Percentiles rank a stretch among this genome's conserved stretches.
phyloP scores from a whole-genome alignment of 2,113 vertebrate genomes.

The Misgurnus anguillicaudatus region DNA sequence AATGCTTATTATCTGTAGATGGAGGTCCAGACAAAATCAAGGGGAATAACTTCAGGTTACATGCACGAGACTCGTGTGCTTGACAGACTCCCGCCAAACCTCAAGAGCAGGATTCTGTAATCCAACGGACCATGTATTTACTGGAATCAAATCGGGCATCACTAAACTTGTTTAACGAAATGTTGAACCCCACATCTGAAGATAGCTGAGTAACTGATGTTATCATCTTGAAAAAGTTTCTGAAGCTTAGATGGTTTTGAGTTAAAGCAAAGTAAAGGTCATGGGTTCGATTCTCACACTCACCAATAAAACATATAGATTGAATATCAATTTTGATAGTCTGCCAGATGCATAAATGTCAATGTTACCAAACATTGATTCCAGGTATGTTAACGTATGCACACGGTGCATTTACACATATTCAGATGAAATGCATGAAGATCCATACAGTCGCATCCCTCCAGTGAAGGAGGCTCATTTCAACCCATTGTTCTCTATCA shows the following conservation, averaged over 20 bases:
- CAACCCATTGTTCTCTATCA: conserved; percentile 90
- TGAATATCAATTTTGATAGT: too few relatives aligned
- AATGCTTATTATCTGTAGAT: conserved; percentile 72
- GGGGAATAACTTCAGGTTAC: conserved; percentile 40
- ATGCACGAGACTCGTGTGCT: conserved; percentile 34
- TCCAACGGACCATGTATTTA: background rate
- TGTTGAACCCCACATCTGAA: background rate
- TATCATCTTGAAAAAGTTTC: too few relatives aligned
- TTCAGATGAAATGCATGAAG: conserved; percentile 41
- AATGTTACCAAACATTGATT: too few relatives aligned
- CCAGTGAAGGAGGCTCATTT: conserved; percentile 71
- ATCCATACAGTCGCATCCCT: conserved; percentile 56
- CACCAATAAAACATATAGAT: too few relatives aligned
- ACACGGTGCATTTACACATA: conserved; percentile 10
- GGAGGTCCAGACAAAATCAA: conserved; percentile 56
- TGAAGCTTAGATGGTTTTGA: too few relatives aligned
- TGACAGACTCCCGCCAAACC: conserved; percentile 19
- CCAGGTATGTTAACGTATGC: conserved; percentile 4
- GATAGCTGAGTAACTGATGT: too few relatives aligned
- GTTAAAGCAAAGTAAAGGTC: too few relatives aligned
- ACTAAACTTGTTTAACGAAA: background rate
- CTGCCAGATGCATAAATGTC: too few relatives aligned
- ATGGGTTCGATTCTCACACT: too few relatives aligned
- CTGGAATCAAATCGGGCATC: conserved; percentile 34
- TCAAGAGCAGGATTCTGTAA: too few relatives aligned